A percentile compares a stretch with the other conserved stretches of the same genome.
These are phyloP conservation scores for Limosa lapponica DNA, from an alignment of 2,797 vertebrate species.

Conservation along the genomic window DNA sequence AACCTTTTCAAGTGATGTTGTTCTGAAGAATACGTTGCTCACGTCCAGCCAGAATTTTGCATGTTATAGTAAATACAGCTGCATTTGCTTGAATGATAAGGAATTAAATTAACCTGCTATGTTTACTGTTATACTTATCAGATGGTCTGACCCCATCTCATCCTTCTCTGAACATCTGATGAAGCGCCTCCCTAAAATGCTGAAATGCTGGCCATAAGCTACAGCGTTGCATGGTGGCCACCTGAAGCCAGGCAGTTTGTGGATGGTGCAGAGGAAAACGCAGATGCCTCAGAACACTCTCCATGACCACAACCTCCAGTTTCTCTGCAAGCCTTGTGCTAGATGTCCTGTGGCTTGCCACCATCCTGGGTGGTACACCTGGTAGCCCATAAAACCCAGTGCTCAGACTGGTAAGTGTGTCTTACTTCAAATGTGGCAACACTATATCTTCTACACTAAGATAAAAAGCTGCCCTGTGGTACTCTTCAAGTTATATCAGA, in stretches of 20 bases:
- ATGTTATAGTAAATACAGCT: not conserved
- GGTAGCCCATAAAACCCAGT: not conserved
- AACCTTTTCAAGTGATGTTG: not conserved
- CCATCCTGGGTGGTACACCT: not conserved
- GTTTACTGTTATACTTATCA: not conserved
- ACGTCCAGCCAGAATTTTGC: not conserved
- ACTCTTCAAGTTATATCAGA: not conserved
- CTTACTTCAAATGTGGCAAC: not conserved
- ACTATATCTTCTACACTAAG: not conserved
- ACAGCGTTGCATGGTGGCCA: fast-evolving
- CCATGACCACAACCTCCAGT: not conserved
- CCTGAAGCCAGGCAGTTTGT: not conserved
- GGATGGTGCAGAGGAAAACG: not conserved
- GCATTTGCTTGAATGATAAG: not conserved
- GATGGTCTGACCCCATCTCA: not conserved
- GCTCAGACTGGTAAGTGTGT: not conserved
- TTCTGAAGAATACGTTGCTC: not conserved
- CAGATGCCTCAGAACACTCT: not conserved
- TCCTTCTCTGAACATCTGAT: not conserved
- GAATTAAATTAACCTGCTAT: not conserved
- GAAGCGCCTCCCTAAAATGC: not conserved
- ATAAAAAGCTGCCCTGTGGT: not conserved
- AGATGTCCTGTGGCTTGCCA: not conserved
- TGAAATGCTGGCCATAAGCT: not conserved
- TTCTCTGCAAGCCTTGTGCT: not conserved